phyloP scores from a whole-genome alignment of 2,888 invertebrate genomes.

The Horisme vitalbata region DNA sequence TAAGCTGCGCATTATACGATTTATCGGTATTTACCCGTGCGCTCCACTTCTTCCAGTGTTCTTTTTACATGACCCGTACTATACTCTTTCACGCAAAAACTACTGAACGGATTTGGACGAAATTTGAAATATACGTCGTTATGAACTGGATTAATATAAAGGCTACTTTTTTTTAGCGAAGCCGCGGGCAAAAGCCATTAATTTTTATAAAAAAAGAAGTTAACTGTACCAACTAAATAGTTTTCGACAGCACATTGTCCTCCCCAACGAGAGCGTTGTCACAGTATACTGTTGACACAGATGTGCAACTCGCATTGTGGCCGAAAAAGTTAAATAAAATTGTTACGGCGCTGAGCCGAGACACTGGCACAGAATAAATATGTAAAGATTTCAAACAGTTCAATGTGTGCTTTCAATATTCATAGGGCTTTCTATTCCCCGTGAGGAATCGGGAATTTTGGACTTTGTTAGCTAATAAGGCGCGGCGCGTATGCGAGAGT shows the following conservation, averaged over 20 bases:
- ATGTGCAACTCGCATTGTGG: slow-evolving; percentile 48
- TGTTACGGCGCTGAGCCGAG: slow-evolving; percentile 46
- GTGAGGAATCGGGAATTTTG: slow-evolving; percentile 57
- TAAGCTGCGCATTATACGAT: too few species aligned
- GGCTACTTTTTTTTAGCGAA: too few species aligned
- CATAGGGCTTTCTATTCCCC: slow-evolving; percentile 44
- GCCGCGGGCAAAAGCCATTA: not conserved
- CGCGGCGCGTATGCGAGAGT: not conserved
- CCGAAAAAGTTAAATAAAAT: slow-evolving; percentile 59
- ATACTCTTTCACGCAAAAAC: too few species aligned
- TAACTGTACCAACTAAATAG: not conserved
- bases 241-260: slow-evolving; percentile 12
- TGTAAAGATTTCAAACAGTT: slow-evolving; percentile 36
- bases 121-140: too few species aligned
- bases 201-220: too few species aligned
- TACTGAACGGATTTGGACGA: too few species aligned
- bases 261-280: slow-evolving; percentile 7
- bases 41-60: too few species aligned
- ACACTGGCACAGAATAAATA: slow-evolving; percentile 27
- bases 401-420: too few species aligned
- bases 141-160: too few species aligned
- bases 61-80: too few species aligned
- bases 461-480: not conserved
- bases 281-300: slow-evolving; percentile 59
- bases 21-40: too few species aligned